Percentiles rank a stretch among this genome's conserved stretches.
Conservation (phyloP, 2,797 vertebrate genomes). For the Cryptoprocta ferox region DNA sequence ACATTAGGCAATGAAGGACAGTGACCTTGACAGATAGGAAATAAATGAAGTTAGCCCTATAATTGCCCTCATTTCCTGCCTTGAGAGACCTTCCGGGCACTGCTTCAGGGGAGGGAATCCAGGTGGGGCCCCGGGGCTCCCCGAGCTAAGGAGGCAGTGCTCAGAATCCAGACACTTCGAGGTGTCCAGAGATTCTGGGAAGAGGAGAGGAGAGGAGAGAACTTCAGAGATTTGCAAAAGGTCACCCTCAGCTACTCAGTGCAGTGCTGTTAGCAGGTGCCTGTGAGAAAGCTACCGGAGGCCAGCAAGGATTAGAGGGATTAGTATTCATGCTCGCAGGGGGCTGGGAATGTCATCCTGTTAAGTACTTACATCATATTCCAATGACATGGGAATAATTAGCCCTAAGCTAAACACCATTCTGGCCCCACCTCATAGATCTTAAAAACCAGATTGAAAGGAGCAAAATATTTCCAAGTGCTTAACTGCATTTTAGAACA, state of each 20-base stretch:
- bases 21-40: neutral
- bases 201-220: neutral
- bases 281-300: neutral
- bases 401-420: no score
- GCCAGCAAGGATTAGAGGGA: no score
- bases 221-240: neutral
- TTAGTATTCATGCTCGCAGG: neutral
- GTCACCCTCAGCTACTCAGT: neutral
- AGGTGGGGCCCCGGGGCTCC: neutral
- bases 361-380: neutral
- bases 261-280: accelerated
- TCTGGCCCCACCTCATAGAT: neutral
- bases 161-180: neutral
- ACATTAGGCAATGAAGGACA: neutral
- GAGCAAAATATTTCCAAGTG: neutral
- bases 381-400: neutral
- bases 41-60: accelerated
- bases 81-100: neutral
- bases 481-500: neutral
- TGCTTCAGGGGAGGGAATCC: neutral
- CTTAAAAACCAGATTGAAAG: neutral
- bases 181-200: neutral
- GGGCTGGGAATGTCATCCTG: neutral
- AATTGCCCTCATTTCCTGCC: neutral
- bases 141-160: neutral